Evolutionary conservation across 2,888 invertebrate genomes (phyloP).

Genomic region (Pharmacophagus antenor): DNA sequence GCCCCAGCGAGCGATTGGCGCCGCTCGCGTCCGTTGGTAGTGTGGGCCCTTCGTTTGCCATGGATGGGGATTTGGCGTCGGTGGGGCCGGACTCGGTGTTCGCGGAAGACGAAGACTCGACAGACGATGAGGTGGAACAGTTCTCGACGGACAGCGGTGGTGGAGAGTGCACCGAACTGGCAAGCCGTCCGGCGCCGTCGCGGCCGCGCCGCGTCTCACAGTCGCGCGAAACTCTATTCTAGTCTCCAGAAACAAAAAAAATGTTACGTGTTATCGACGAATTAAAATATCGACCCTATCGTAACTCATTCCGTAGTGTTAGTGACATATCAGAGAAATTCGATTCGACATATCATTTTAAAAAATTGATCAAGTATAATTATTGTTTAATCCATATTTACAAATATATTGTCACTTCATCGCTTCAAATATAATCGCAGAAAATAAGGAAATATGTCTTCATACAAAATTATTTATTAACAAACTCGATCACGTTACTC

Average conservation of each 20-base stretch:
- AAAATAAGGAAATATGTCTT: constrained; percentile 4
- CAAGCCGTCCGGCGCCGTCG: constrained; percentile 63
- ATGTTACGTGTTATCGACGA: constrained; percentile 56
- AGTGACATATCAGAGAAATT: constrained; percentile 58
- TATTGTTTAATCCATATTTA: constrained; percentile 16
- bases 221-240: constrained; percentile 91
- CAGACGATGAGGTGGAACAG: constrained; percentile 91
- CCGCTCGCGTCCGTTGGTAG: constrained; percentile 91
- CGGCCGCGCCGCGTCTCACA: constrained; percentile 77
- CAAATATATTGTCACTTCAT: constrained; percentile 21
- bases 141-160: constrained; percentile 92
- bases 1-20: constrained; percentile 83
- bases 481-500: constrained; percentile 13
- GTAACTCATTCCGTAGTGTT: constrained; percentile 23
- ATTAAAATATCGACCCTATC: constrained; percentile 66
- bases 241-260: constrained; percentile 57
- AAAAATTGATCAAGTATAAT: constrained; percentile 38
- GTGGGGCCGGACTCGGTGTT: constrained; percentile 91
- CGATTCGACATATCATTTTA: constrained; percentile 66
- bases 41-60: constrained; percentile 84
- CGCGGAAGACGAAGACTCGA: constrained; percentile 86
- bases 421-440: constrained; percentile 18
- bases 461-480: constrained; percentile 17
- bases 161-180: constrained; percentile 66
- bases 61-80: constrained; percentile 86